Evolutionary conservation across 2,888 invertebrate species (phyloP).

Genomic region (Neoitamus cyanurus): DNA sequence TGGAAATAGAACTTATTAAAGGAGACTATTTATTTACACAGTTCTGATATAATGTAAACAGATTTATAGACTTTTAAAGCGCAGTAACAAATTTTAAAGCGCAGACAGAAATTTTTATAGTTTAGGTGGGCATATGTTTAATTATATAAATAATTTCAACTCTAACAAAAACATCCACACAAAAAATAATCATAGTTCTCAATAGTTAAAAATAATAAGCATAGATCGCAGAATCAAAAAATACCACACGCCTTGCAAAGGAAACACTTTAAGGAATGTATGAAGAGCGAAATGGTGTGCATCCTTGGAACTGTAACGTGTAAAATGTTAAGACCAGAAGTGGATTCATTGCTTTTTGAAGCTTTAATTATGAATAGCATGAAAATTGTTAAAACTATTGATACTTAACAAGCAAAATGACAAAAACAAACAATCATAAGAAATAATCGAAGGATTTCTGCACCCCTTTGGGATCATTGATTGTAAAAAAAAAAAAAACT

Average conservation of each 20-base stretch:
- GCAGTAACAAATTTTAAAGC: background rate
- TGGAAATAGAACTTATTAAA: too few relatives aligned
- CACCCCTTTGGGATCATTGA: background rate
- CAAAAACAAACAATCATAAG: slow-evolving; percentile 31
- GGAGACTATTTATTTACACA: too few relatives aligned
- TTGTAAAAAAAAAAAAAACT: background rate
- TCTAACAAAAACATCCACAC: background rate
- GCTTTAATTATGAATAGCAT: slow-evolving; percentile 29
- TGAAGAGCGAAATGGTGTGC: background rate
- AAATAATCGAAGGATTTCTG: slow-evolving; percentile 41
- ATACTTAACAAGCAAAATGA: slow-evolving; percentile 10
- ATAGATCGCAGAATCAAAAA: background rate
- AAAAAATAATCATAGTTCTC: background rate
- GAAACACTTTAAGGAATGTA: background rate
- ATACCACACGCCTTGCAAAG: background rate
- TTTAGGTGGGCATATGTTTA: background rate
- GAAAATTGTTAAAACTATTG: slow-evolving; percentile 25
- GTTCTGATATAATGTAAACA: too few relatives aligned
- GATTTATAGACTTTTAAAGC: too few relatives aligned
- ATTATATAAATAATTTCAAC: background rate
- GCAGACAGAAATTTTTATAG: background rate
- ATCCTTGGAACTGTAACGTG: slow-evolving; percentile 22
- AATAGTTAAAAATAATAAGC: background rate
- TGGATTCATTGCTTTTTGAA: slow-evolving; percentile 33
- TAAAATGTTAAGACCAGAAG: slow-evolving; percentile 8